Evolutionary conservation across 2,888 invertebrate genomes (phyloP), one percentile per base, ranked within the genome.

Genomic region (Napeogenes inachia): DNA sequence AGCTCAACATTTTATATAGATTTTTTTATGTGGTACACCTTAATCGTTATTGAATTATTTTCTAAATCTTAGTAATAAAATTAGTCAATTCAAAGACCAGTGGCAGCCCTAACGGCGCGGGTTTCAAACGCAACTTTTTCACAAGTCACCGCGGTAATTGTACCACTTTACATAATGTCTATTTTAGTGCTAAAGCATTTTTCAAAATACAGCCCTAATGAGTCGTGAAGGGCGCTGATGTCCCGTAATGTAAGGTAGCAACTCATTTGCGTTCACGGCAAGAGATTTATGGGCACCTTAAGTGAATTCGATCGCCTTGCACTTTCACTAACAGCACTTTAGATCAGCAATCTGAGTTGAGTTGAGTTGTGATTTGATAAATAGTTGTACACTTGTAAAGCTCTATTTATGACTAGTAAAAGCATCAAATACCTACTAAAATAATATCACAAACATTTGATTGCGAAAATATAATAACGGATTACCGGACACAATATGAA

Each of bases 91-190:
- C 21, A 50, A 21, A 4, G 13, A 47, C 8, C 8, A 50, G 10
- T 30, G 45, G n/a, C 46, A 71, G 71, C 68, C 65, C 62, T 59
- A 54, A 56, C 59, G 42, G 45, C 59, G 66, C 69, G 63, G 68
- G 72, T 74, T 65, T 67, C 61, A 68, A 72, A 70, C 73, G 71
- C 69, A 75, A 79, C 78, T 81, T 83, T 81, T 78, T 73, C 79
- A 66, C 84, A 76, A 84, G 85, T 85, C 84, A 84, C 81, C 75
- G 75, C 79, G 75, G 84, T 87, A 85, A 89, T 89, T 87, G 88
- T 81, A 80, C 74, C 87, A 89, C 89, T 90, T 87, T 85, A 81
- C 87, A 87, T 89, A 89, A 89, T 89, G 89, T 88, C 84, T 89
- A 87, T 88, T 89, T 88, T 85, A 89, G 87, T 88, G 79, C 75